Conservation (phyloP, 2,888 invertebrate genomes). For the Meganola albula region DNA sequence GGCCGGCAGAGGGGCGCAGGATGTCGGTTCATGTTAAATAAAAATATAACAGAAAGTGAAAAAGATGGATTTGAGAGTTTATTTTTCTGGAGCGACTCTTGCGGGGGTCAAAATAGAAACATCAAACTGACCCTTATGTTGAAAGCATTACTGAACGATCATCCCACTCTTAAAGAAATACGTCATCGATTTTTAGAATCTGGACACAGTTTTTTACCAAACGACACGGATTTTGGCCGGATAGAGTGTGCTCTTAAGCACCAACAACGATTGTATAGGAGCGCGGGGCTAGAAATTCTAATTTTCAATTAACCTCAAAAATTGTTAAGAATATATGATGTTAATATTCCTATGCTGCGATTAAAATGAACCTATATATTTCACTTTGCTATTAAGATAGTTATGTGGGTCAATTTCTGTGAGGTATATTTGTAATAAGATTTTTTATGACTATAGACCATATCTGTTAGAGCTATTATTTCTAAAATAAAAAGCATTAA, state of each 20-base stretch:
- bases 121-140: slow-evolving; percentile 24
- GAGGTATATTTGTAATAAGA: no score
- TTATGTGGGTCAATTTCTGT: no score
- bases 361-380: no score
- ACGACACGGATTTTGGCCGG: slow-evolving; percentile 18
- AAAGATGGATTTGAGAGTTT: slow-evolving; percentile 7
- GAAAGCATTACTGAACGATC: slow-evolving; percentile 19
- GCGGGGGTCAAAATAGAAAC: slow-evolving; percentile 24
- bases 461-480: no score
- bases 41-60: slow-evolving; percentile 13
- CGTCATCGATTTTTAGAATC: slow-evolving; percentile 17
- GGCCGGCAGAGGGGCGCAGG: slow-evolving; percentile 23
- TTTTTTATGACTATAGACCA: no score
- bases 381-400: no score
- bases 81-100: slow-evolving; percentile 16
- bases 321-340: no score
- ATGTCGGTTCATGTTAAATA: slow-evolving; percentile 21
- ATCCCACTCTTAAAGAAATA: slow-evolving; percentile 17
- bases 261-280: slow-evolving; percentile 11
- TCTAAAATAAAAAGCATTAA: no score
- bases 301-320: no score
- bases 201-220: slow-evolving; percentile 19
- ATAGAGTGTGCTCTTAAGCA: slow-evolving; percentile 15
- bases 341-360: no score
- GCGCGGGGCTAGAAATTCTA: no score